Conservation (phyloP, 1,140 invertebrate species). For the Drosophila micromelanica region DNA sequence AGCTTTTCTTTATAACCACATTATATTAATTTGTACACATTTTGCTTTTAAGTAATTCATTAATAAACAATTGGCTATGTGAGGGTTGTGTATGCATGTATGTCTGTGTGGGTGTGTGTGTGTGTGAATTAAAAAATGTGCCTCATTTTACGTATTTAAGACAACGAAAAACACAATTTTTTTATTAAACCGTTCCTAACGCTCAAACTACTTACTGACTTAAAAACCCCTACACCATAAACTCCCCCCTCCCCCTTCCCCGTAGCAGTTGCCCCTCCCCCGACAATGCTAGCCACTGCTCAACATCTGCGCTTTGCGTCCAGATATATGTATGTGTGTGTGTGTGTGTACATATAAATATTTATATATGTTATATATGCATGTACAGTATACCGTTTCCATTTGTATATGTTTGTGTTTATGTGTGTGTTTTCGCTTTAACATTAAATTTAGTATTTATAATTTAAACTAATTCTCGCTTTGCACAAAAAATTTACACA, state of each 20-base stretch:
- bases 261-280: conserved; percentile 1
- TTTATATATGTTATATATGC: conserved; percentile 41
- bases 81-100: conserved; percentile 38
- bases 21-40: conserved; percentile 79
- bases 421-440: conserved; percentile 36
- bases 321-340: conserved; percentile 69
- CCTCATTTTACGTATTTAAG: conserved; percentile 31
- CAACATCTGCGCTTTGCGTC: conserved; percentile 73
- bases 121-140: conserved; percentile 65
- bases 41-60: conserved; percentile 76
- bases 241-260: conserved; percentile 3
- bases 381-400: conserved; percentile 74
- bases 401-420: conserved; percentile 50
- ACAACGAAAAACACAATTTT: conserved; percentile 49
- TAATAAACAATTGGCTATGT: conserved; percentile 80
- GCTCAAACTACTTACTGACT: conserved; percentile 58
- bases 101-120: conserved; percentile 11
- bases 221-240: conserved; percentile 33
- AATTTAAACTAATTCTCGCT: conserved; percentile 79
- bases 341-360: conserved; percentile 8
- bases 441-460: conserved; percentile 64
- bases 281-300: conserved; percentile 2
- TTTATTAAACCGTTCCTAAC: conserved; percentile 63
- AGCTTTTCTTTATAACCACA: conserved; percentile 68
- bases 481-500: conserved; percentile 79